These are phyloP conservation scores for Abrostola tripartita DNA, from an alignment of 2,888 invertebrate species.

Conservation along the genomic window DNA sequence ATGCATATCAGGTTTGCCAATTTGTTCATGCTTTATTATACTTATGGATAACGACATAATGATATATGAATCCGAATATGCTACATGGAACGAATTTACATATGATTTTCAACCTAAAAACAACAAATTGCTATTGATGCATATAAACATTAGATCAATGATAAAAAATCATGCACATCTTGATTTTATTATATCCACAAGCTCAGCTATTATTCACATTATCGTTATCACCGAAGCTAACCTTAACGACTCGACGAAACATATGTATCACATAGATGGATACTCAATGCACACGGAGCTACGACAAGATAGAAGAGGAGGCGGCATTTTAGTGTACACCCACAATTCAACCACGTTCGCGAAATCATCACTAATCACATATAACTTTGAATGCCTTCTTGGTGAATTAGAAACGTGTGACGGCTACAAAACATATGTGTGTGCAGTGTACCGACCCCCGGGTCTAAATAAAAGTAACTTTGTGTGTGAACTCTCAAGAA, in stretches of 20 bases:
- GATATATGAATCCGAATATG: too few species aligned
- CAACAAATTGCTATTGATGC: conserved; percentile 8
- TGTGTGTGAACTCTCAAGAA: conserved; percentile 7
- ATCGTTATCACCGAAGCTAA: not conserved
- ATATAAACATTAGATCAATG: conserved; percentile 10
- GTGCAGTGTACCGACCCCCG: not conserved
- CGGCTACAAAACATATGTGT: not conserved
- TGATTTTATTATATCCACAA: conserved; percentile 1
- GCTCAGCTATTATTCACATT: not conserved
- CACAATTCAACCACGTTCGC: not conserved
- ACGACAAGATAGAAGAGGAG: not conserved
- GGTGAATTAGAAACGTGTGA: not conserved
- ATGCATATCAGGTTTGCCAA: too few species aligned
- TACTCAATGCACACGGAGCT: not conserved
- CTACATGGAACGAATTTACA: conserved; percentile 6
- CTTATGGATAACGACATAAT: too few species aligned
- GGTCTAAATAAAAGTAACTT: not conserved
- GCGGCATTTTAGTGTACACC: not conserved
- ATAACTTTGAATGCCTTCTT: not conserved
- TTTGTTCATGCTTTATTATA: too few species aligned
- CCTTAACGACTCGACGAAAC: not conserved
- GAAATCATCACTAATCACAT: not conserved
- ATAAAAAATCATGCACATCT: conserved; percentile 7
- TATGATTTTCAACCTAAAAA: not conserved
- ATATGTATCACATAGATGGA: not conserved